Percentiles rank a stretch among this genome's conserved stretches.
Evolutionary conservation across 2,113 vertebrate species (phyloP).

Genomic region (Urocynchramus pylzowi): DNA sequence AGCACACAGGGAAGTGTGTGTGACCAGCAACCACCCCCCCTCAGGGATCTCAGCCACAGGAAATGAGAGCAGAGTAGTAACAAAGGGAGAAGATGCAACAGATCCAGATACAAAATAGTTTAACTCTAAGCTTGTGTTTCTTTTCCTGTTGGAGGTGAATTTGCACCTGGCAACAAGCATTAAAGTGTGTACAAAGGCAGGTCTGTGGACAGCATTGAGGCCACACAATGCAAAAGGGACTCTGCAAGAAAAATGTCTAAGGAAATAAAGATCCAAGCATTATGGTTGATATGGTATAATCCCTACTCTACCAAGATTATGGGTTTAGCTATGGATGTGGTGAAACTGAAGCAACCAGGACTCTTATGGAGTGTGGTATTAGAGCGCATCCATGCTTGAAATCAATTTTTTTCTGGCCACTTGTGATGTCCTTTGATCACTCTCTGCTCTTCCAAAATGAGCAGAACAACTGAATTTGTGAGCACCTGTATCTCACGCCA

Average conservation of each 20-base stretch:
- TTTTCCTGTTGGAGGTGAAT: not conserved
- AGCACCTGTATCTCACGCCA: not conserved
- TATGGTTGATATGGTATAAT: not conserved
- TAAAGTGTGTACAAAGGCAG: not conserved
- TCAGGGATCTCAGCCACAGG: not conserved
- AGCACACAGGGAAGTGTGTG: fast-evolving
- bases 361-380: not conserved
- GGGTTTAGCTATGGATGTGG: not conserved
- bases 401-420: not conserved
- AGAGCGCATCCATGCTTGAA: fast-evolving
- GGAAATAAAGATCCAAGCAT: not conserved
- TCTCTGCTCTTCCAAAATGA: not conserved
- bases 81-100: not conserved
- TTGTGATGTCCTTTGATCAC: not conserved
- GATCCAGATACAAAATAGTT: not conserved
- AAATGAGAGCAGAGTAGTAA: not conserved
- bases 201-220: fast-evolving
- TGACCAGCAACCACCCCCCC: not conserved
- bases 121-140: not conserved
- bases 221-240: not conserved
- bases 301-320: not conserved
- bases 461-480: not conserved
- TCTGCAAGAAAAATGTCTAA: not conserved
- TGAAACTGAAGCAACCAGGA: not conserved
- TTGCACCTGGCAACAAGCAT: not conserved